Evolutionary conservation across 2,888 invertebrate species (phyloP).

Genomic region (Lepidochrysops patricia): DNA sequence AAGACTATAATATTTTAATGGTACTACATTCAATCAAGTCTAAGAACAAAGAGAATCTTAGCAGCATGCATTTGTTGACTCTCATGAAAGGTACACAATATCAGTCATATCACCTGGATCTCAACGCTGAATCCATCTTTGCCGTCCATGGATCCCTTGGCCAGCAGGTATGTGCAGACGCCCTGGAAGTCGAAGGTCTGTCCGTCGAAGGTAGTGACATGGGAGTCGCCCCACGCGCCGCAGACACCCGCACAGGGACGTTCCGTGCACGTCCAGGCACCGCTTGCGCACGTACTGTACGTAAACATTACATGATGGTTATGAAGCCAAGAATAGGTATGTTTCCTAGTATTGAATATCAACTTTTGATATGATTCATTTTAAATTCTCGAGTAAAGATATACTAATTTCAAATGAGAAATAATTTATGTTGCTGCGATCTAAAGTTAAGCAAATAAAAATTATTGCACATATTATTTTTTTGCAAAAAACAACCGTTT

Average conservation of each 20-base stretch:
- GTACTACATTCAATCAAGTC: too few species aligned
- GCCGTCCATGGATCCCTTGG: constrained; percentile 78
- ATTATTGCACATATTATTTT: too few species aligned
- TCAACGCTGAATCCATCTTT: constrained; percentile 83
- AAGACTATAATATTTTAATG: neutral
- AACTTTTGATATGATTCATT: too few species aligned
- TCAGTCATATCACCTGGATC: constrained; percentile 74
- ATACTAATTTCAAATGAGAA: too few species aligned
- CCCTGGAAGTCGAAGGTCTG: constrained; percentile 90
- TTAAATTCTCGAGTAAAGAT: too few species aligned
- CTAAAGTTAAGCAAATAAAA: too few species aligned
- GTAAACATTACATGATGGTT: neutral
- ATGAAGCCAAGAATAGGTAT: too few species aligned
- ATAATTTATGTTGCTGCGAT: too few species aligned
- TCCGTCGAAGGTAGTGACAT: constrained; percentile 91
- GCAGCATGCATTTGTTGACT: too few species aligned
- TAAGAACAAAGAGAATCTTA: too few species aligned
- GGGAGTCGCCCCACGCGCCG: constrained; percentile 92
- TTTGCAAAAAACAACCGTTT: too few species aligned
- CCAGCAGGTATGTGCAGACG: constrained; percentile 88
- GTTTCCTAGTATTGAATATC: too few species aligned
- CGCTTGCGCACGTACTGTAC: constrained; percentile 80
- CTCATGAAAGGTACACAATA: neutral
- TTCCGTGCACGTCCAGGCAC: constrained; percentile 86
- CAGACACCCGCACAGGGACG: constrained; percentile 85